phyloP scores from a whole-genome alignment of 2,113 vertebrate genomes.

The Parus major region DNA sequence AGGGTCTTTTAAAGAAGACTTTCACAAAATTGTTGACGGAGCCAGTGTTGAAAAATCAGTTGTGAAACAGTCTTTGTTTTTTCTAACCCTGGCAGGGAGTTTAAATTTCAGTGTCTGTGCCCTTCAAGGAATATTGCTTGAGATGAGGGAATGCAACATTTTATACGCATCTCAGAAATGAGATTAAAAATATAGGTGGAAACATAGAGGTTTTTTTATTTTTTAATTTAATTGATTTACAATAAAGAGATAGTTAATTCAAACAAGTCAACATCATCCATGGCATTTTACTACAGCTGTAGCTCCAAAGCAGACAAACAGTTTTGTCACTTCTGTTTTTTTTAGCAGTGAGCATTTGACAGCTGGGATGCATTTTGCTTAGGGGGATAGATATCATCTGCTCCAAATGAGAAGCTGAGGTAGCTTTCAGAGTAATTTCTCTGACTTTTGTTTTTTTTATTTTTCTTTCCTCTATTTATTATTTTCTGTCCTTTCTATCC shows the following conservation, averaged over 20 bases:
- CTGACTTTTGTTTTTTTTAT: background rate
- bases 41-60: slow-evolving; percentile 7
- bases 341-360: background rate
- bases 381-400: background rate
- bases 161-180: background rate
- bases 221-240: background rate
- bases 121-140: background rate
- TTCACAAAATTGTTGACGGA: background rate
- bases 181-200: background rate
- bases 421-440: background rate
- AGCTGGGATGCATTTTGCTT: slow-evolving; percentile 1
- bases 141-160: background rate
- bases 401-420: background rate
- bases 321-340: background rate
- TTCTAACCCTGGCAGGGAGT: background rate
- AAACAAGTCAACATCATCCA: background rate
- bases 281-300: background rate
- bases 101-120: slow-evolving; percentile 11
- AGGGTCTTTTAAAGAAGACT: slow-evolving; percentile 1
- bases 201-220: background rate
- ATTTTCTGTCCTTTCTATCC: background rate
- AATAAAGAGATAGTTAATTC: background rate
- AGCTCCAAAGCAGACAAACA: background rate
- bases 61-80: slow-evolving; percentile 37
- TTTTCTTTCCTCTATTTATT: background rate